These are phyloP conservation scores for Bovichtus diacanthus DNA, from an alignment of 2,797 vertebrate species.

Conservation along the genomic window DNA sequence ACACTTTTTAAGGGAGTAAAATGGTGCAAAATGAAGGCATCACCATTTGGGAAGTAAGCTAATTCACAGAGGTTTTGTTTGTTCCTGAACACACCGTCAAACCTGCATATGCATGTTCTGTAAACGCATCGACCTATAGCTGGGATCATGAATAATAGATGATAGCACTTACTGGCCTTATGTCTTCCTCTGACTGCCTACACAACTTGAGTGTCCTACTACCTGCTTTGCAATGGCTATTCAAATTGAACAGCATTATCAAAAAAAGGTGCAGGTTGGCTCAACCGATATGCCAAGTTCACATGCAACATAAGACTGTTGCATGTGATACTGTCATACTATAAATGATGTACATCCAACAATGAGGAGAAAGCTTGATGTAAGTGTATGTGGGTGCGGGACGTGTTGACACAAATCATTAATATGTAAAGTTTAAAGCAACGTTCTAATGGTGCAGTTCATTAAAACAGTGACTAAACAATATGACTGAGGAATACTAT, in stretches of 20 bases:
- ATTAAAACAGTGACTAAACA: not conserved
- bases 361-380: not conserved
- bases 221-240: not conserved
- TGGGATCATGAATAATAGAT: not conserved
- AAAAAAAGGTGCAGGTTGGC: not conserved
- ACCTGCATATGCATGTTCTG: not conserved
- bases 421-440: constrained; percentile 49
- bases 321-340: constrained; percentile 1
- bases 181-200: not conserved
- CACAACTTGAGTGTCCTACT: not conserved
- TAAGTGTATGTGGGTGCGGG: not conserved
- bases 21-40: not conserved
- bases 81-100: not conserved
- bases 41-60: not conserved
- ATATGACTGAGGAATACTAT: not conserved
- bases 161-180: not conserved
- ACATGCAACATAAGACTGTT: not conserved
- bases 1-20: not conserved
- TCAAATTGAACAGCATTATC: not conserved
- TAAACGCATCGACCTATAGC: not conserved
- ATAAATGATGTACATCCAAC: not conserved
- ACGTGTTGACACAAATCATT: constrained; percentile 28
- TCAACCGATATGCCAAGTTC: not conserved
- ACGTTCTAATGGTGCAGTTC: constrained; percentile 16
- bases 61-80: not conserved